Conservation (phyloP, 2,113 vertebrate species). For the Ceratotherium simum region DNA sequence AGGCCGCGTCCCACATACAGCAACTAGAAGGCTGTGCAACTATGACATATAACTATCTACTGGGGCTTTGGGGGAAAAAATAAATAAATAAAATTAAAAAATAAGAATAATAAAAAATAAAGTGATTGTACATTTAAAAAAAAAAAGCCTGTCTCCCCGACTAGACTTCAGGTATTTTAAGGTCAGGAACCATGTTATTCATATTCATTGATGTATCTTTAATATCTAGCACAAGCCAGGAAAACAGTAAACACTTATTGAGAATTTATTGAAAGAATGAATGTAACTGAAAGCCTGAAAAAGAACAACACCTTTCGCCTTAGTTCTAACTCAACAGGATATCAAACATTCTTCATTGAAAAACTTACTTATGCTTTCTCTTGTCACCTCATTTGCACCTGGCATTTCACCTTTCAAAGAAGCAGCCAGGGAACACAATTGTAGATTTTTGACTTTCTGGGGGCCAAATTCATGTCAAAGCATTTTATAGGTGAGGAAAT, state of each 20-base stretch:
- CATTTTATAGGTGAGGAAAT: constrained; percentile 72
- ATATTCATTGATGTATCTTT: not conserved
- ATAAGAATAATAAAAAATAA: too few relatives aligned
- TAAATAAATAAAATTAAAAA: too few relatives aligned
- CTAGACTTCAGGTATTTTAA: not conserved
- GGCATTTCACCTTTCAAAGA: not conserved
- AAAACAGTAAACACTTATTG: not conserved
- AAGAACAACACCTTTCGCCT: not conserved
- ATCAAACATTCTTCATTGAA: not conserved
- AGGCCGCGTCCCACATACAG: too few relatives aligned
- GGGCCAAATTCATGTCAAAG: constrained; percentile 48
- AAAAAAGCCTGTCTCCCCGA: not conserved
- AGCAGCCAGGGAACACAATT: constrained; percentile 16
- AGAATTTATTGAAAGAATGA: not conserved
- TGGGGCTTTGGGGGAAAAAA: too few relatives aligned
- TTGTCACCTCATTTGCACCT: constrained; percentile 50
- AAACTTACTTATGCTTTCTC: not conserved
- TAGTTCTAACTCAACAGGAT: constrained; percentile 12
- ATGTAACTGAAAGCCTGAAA: not conserved
- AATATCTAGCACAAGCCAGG: not conserved
- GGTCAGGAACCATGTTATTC: not conserved
- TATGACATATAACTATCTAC: too few relatives aligned
- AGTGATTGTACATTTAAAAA: too few relatives aligned
- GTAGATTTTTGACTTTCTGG: not conserved
- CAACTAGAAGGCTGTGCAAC: too few relatives aligned